Percentiles rank a stretch among this genome's conserved stretches.
These are phyloP conservation scores for Clarias fuscus DNA, from an alignment of 2,797 vertebrate species.

Conservation along the genomic window DNA sequence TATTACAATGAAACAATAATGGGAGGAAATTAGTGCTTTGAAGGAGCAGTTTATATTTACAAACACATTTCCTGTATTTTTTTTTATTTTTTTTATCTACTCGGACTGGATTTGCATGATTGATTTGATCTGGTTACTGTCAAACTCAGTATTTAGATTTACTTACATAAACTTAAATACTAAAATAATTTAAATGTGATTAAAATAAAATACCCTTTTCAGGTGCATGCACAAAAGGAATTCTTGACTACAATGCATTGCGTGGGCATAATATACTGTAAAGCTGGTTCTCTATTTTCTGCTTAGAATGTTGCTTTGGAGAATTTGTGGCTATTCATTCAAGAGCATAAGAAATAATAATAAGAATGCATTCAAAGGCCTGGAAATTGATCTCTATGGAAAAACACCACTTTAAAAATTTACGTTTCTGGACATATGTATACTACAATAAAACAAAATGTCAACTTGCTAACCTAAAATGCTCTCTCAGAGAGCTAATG, in stretches of 20 bases:
- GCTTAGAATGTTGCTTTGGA: background rate
- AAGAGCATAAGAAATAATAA: background rate
- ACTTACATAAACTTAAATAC: background rate
- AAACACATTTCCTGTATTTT: background rate
- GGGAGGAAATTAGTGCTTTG: slow-evolving; percentile 18
- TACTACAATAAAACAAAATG: background rate
- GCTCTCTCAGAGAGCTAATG: background rate
- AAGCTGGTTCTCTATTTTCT: background rate
- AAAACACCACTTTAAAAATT: background rate
- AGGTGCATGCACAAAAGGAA: background rate
- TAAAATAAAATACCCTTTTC: background rate
- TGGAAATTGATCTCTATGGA: background rate
- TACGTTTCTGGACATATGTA: background rate
- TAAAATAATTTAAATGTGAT: background rate
- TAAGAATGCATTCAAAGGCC: background rate
- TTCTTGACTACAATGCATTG: background rate
- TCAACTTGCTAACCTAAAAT: background rate
- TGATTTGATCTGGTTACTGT: background rate
- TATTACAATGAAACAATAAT: slow-evolving; percentile 37
- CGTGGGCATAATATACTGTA: too few relatives aligned
- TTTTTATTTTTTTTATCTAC: background rate
- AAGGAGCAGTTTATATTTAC: background rate
- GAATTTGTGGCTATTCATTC: background rate
- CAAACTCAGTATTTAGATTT: background rate
- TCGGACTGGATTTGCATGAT: background rate